Conservation (phyloP, 1,140 invertebrate species). For the Chlorops oryzae region DNA sequence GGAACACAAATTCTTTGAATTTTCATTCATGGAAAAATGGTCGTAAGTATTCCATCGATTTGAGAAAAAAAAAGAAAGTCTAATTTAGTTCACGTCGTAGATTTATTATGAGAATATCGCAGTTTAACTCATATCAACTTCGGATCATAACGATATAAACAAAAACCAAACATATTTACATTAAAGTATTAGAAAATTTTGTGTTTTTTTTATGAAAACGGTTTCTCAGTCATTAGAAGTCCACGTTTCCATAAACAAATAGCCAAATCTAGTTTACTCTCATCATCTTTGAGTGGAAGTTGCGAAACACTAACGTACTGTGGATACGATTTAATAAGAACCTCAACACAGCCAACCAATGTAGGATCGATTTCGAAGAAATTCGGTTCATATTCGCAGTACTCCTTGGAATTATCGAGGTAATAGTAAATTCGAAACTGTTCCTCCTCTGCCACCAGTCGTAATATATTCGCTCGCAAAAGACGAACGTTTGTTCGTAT, state of each 20-base stretch:
- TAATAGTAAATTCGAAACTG: constrained; percentile 68
- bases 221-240: constrained; percentile 57
- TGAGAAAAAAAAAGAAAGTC: too few species aligned
- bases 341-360: constrained; percentile 62
- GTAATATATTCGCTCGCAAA: constrained; percentile 62
- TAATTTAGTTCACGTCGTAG: too few species aligned
- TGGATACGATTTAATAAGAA: constrained; percentile 69
- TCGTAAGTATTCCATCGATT: too few species aligned
- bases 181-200: too few species aligned
- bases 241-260: constrained; percentile 67
- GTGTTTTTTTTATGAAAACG: constrained; percentile 38
- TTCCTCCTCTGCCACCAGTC: constrained; percentile 62
- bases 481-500: constrained; percentile 65
- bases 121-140: too few species aligned
- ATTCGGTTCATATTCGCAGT: constrained; percentile 73
- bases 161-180: too few species aligned
- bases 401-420: constrained; percentile 74
- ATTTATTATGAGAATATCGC: too few species aligned
- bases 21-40: too few species aligned
- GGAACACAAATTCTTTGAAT: too few species aligned
- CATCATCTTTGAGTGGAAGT: constrained; percentile 59
- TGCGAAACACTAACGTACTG: constrained; percentile 64
- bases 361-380: constrained; percentile 67
- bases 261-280: constrained; percentile 57
- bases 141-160: too few species aligned